phyloP scores from a whole-genome alignment of 2,113 vertebrate species.

The Tetraodon nigroviridis region DNA sequence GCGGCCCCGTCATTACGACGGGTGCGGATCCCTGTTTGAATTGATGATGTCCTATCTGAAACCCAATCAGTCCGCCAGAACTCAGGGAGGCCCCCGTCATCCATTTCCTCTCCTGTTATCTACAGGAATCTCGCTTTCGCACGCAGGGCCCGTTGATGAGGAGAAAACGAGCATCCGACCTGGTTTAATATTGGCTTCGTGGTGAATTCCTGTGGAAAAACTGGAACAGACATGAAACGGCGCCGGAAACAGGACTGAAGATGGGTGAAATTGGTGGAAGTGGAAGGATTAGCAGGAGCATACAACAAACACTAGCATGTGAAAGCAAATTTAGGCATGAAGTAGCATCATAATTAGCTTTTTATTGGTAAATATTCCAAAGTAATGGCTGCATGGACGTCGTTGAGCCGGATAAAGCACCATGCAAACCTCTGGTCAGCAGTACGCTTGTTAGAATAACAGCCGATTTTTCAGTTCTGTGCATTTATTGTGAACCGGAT shows the following conservation, averaged over 20 bases:
- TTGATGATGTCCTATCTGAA: constrained; percentile 73
- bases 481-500: neutral
- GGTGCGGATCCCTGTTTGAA: constrained; percentile 70
- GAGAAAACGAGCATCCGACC: constrained; percentile 68
- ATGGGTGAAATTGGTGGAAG: constrained; percentile 45
- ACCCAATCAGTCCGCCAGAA: constrained; percentile 69
- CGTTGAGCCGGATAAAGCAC: constrained; percentile 9
- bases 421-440: constrained; percentile 22
- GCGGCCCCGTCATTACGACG: constrained; percentile 57
- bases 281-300: constrained; percentile 44
- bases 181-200: constrained; percentile 61
- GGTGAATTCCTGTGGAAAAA: constrained; percentile 50
- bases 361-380: constrained; percentile 48
- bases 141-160: constrained; percentile 66
- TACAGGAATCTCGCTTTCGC: constrained; percentile 54
- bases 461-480: neutral
- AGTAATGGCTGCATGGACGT: constrained; percentile 32
- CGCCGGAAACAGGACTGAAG: constrained; percentile 37
- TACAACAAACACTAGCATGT: constrained; percentile 10
- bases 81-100: constrained; percentile 66
- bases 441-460: neutral
- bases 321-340: constrained; percentile 43
- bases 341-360: constrained; percentile 27
- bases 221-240: constrained; percentile 54
- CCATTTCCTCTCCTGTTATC: constrained; percentile 55